Percentiles rank a stretch among this genome's conserved stretches.
Evolutionary conservation across 2,888 invertebrate genomes (phyloP).

Genomic region (Drosophila cognata): DNA sequence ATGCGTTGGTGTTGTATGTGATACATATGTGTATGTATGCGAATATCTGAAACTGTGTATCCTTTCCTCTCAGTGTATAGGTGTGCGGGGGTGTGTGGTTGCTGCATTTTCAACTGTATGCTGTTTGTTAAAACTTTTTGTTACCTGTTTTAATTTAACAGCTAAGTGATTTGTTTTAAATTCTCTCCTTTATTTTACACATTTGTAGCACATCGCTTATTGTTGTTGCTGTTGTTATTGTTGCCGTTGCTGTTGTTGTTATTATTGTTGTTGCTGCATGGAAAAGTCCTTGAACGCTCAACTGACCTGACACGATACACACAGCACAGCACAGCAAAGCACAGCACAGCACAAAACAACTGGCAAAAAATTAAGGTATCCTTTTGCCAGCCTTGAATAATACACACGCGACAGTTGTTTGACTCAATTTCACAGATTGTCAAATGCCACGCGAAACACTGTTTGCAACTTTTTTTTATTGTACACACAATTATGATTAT

Average conservation of each 20-base stretch:
- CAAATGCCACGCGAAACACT: conserved; percentile 22
- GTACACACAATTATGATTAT: conserved; percentile 10
- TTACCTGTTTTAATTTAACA: conserved; percentile 59
- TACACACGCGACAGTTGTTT: conserved; percentile 61
- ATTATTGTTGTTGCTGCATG: conserved; percentile 44
- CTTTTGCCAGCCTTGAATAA: conserved; percentile 54
- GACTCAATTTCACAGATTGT: conserved; percentile 19
- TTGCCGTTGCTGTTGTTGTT: conserved; percentile 35
- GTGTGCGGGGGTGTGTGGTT: conserved; percentile 10
- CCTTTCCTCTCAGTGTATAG: background rate
- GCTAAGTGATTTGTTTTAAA: conserved; percentile 31
- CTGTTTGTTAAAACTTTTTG: conserved; percentile 41
- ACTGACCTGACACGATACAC: conserved; percentile 80
- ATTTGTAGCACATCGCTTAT: conserved; percentile 36
- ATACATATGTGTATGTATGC: conserved; percentile 2
- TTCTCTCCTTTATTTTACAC: conserved; percentile 41
- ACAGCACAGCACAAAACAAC: conserved; percentile 32
- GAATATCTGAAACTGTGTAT: conserved; percentile 18
- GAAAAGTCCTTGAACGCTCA: conserved; percentile 79
- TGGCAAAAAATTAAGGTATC: conserved; percentile 36
- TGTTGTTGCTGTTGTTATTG: conserved; percentile 44
- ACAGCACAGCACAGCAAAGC: conserved; percentile 34
- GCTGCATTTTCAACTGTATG: conserved; percentile 73
- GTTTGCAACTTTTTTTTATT: conserved; percentile 19
- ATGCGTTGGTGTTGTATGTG: conserved; percentile 12